A percentile compares a stretch with the other conserved stretches of the same genome.
Evolutionary conservation across 2,888 invertebrate genomes (phyloP).

Genomic region (Maniola hyperantus): DNA sequence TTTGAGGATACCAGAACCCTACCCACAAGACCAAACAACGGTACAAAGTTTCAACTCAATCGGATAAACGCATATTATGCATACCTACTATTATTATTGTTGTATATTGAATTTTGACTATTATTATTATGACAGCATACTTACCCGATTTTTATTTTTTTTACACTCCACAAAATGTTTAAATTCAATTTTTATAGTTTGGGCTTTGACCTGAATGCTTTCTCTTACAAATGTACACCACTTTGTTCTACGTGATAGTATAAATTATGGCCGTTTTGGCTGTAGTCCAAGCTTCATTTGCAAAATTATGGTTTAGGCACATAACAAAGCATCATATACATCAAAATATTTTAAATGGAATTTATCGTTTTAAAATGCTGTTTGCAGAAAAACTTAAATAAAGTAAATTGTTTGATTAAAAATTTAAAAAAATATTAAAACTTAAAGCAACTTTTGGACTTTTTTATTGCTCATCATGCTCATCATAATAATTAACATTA

Average conservation of each 20-base stretch:
- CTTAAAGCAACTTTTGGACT: no score
- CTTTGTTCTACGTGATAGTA: slow-evolving; percentile 9
- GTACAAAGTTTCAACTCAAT: no score
- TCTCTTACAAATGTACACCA: slow-evolving; percentile 14
- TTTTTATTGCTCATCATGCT: no score
- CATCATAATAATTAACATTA: no score
- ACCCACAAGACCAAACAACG: no score
- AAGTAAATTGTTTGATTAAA: background rate
- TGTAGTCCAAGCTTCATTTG: slow-evolving; percentile 32
- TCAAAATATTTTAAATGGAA: slow-evolving; percentile 7
- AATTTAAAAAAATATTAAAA: background rate
- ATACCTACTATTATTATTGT: no score
- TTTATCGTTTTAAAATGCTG: background rate
- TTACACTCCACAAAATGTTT: background rate
- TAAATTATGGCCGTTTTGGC: slow-evolving; percentile 24
- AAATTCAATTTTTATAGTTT: background rate
- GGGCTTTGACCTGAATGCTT: background rate
- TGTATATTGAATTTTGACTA: no score
- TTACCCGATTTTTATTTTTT: no score
- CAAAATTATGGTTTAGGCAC: slow-evolving; percentile 18
- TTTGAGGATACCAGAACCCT: no score
- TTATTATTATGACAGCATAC: no score
- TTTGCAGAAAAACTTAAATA: background rate
- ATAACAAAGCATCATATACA: slow-evolving; percentile 15
- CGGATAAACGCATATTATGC: no score